Evolutionary conservation across 1,140 invertebrate genomes (phyloP).

Genomic region (Matsumurasca onukii): DNA sequence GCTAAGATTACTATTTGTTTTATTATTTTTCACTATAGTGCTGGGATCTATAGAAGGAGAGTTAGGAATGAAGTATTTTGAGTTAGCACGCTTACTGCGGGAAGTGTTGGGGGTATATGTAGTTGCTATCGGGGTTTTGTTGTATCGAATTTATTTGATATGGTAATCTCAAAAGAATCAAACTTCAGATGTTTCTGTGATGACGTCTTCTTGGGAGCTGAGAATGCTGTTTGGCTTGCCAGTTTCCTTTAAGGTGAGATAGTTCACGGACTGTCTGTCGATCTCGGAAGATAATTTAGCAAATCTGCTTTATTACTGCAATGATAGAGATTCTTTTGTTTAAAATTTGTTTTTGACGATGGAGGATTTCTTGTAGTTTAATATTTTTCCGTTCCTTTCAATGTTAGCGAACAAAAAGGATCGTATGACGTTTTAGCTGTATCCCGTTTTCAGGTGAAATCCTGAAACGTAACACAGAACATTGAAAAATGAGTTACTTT

Average conservation of each 20-base stretch:
- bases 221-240: not conserved
- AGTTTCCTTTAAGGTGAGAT: not conserved
- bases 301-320: not conserved
- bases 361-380: no score
- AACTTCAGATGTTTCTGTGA: not conserved
- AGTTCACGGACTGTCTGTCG: no score
- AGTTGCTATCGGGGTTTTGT: not conserved
- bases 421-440: no score
- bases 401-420: no score
- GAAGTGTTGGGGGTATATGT: not conserved
- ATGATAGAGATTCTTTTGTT: no score
- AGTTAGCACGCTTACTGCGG: not conserved
- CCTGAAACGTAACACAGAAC: no score
- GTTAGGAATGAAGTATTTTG: not conserved
- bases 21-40: not conserved
- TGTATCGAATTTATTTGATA: constrained; percentile 11
- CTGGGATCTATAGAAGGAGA: not conserved
- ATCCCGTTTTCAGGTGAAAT: no score
- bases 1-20: not conserved
- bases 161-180: not conserved
- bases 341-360: no score
- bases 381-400: no score
- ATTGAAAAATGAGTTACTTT: no score
- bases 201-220: not conserved
- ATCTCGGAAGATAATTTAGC: not conserved